Conservation (phyloP, 2,113 vertebrate genomes). For the Clupea harengus region DNA sequence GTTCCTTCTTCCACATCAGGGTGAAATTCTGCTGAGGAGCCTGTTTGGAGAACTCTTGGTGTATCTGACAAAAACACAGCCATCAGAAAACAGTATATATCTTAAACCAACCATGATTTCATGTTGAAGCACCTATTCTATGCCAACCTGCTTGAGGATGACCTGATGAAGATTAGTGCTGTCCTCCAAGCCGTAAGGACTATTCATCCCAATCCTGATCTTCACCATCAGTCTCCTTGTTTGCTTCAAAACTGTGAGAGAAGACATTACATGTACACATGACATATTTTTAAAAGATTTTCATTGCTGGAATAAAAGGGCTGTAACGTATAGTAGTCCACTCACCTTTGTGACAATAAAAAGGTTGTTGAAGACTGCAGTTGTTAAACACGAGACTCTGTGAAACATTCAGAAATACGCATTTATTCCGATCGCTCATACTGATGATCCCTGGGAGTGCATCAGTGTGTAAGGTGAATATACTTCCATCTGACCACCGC, state of each 20-base stretch:
- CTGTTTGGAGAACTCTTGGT: not conserved
- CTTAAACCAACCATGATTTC: too few species aligned
- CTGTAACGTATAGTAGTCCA: not conserved
- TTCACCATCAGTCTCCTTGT: not conserved
- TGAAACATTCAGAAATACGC: not conserved
- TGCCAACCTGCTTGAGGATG: not conserved
- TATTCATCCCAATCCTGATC: not conserved
- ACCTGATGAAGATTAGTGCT: not conserved
- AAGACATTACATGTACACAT: not conserved
- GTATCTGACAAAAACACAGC: not conserved
- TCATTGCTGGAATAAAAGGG: too few species aligned
- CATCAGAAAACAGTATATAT: not conserved
- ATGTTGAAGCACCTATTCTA: too few species aligned
- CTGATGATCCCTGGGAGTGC: not conserved
- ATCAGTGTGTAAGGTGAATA: not conserved
- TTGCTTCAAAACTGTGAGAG: not conserved
- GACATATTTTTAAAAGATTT: too few species aligned
- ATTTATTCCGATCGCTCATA: not conserved
- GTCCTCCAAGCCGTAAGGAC: not conserved
- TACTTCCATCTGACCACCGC: not conserved
- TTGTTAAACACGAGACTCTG: not conserved
- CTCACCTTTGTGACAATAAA: not conserved
- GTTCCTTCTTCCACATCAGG: not conserved
- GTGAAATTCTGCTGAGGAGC: not conserved
- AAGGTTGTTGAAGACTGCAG: not conserved